These are phyloP conservation scores for Patella ulyssiponensis DNA, from an alignment of 2,888 invertebrate species.

Conservation along the genomic window DNA sequence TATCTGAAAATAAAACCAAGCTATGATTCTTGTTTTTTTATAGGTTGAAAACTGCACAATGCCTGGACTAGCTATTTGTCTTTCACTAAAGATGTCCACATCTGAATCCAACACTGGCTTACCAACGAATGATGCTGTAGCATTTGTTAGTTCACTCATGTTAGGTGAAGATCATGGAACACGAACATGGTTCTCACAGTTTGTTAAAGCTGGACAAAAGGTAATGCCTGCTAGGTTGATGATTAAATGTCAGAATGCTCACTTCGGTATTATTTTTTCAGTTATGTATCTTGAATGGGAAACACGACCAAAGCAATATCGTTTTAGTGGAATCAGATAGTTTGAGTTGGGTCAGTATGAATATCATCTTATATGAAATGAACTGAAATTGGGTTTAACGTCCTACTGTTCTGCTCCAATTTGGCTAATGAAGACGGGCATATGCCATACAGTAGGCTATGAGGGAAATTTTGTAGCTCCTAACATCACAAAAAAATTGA, in stretches of 20 bases:
- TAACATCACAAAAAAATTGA: not conserved
- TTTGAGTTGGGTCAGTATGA: too few species aligned
- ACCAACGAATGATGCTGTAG: constrained; percentile 77
- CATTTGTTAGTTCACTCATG: constrained; percentile 89
- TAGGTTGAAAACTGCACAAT: constrained; percentile 86
- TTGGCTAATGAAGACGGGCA: too few species aligned
- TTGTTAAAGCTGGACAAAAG: constrained; percentile 85
- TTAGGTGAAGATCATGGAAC: constrained; percentile 91
- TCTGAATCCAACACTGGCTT: constrained; percentile 72
- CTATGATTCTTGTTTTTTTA: constrained; percentile 18
- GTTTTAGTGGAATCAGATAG: too few species aligned
- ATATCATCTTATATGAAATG: too few species aligned
- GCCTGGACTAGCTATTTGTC: constrained; percentile 88
- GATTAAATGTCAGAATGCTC: too few species aligned
- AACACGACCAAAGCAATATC: too few species aligned
- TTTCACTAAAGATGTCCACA: constrained; percentile 79
- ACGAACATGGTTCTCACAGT: constrained; percentile 93
- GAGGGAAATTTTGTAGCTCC: not conserved
- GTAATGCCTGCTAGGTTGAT: constrained; percentile 36
- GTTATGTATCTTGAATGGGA: too few species aligned
- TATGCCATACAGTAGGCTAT: too few species aligned
- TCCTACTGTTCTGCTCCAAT: too few species aligned
- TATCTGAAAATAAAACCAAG: constrained; percentile 14
- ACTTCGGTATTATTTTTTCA: too few species aligned
- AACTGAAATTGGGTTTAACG: too few species aligned